Evolutionary conservation across 2,797 vertebrate genomes (phyloP), one percentile per base, ranked within the genome.

Genomic region (Micrastur ruficollis): DNA sequence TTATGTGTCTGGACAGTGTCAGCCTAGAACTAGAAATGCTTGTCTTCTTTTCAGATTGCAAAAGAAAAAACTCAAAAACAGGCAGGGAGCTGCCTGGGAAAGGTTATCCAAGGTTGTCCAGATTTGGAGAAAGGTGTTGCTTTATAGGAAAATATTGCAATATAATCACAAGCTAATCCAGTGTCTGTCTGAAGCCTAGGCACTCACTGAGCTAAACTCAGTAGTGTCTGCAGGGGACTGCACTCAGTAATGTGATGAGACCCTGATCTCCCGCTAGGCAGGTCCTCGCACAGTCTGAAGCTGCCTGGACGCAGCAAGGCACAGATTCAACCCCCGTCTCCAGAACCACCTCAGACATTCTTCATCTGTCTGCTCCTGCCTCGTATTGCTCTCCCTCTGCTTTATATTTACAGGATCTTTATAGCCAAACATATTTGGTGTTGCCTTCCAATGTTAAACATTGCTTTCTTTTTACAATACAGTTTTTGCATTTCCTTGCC

Each of bases 1-100:
- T 83, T 80, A 34, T n/a, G 59, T 52, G 59, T 84, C 88, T 97
- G 93, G 81, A 82, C 17, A 65, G 29, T 17, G 23, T 86, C 94
- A 89, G 34, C 22, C 58, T 81, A 87, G 55, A 80, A 92, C 76
- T 73, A 82, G 94, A 95, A 92, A 82, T 0, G 4, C 21, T 82
- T 85, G 44, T 80, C 50, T 62, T 70, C 62, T 66, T 93, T 84
- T 82, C 21, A 56, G 44, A 47, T 68, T 83, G 22, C 5, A 61
- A 65, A 93, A 83, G 15, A 82, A 91, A 87, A 86, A 36, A 61
- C 61, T 59, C 46, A 80, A 93, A 89, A 85, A 32, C 27, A 79
- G 34, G 14, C n/a, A 75, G 38, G 80, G 23, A 74, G 55, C 17
- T 86, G 53, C 27, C 38, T 91, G 25, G 38, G 62, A 79, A 82